Evolutionary conservation across 2,888 invertebrate genomes (phyloP).

Genomic region (Acanthosepion pharaonis): DNA sequence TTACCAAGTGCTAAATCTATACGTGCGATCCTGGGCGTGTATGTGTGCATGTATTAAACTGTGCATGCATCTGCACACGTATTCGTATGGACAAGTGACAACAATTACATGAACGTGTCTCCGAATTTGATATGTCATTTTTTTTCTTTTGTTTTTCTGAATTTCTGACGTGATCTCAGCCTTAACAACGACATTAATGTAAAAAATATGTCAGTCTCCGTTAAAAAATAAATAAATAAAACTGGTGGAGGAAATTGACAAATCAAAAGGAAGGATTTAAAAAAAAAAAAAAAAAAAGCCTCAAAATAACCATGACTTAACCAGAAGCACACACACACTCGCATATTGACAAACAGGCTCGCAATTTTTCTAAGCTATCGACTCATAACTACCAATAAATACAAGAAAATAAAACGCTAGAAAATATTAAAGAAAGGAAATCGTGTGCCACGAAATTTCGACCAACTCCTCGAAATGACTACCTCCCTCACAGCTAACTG

Average conservation of each 20-base stretch:
- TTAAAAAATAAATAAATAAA: neutral
- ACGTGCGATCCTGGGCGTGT: too few species aligned
- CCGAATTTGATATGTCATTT: neutral
- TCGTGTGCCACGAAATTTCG: neutral
- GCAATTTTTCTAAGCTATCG: neutral
- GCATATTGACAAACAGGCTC: neutral
- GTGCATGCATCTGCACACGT: neutral
- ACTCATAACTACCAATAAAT: neutral
- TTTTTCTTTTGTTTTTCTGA: neutral
- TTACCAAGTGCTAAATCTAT: too few species aligned
- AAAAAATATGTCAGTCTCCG: neutral
- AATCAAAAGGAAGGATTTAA: neutral
- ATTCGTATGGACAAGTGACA: neutral
- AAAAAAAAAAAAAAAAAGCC: neutral
- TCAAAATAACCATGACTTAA: neutral
- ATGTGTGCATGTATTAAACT: too few species aligned
- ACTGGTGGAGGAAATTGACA: neutral
- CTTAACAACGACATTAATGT: slow-evolving; percentile 20
- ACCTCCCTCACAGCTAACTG: neutral
- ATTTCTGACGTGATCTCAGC: neutral
- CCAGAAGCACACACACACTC: neutral
- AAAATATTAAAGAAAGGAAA: neutral
- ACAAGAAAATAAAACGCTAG: neutral
- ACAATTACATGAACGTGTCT: neutral
- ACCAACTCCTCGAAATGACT: neutral